Evolutionary conservation across 1,140 invertebrate species (phyloP).

Genomic region (Fopius arisanus): DNA sequence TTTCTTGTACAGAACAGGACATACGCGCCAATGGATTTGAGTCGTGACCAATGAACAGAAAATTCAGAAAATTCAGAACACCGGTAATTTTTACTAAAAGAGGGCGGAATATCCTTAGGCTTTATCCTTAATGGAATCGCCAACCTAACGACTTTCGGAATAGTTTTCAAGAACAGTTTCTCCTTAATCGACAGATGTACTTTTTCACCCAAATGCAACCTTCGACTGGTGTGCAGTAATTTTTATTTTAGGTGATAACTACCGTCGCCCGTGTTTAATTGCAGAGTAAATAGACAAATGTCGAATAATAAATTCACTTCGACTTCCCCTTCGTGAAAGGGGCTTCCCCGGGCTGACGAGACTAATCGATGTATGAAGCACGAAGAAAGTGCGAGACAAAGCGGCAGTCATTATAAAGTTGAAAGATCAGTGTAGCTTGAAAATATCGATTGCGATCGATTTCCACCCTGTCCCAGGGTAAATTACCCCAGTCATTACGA

Average conservation of each 20-base stretch:
- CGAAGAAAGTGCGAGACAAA: background rate
- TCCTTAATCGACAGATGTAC: no score
- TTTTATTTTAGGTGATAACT: slow-evolving; percentile 5
- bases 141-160: no score
- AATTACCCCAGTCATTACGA: slow-evolving; percentile 18
- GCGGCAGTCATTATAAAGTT: background rate
- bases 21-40: no score
- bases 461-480: background rate
- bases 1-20: no score
- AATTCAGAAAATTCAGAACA: no score
- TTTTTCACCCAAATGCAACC: no score
- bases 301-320: slow-evolving; percentile 20
- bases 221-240: no score
- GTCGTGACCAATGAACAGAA: no score
- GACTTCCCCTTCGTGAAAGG: slow-evolving; percentile 1
- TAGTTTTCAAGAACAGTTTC: no score
- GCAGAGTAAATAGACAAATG: slow-evolving; percentile 18
- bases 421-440: slow-evolving; percentile 6
- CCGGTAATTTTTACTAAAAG: no score
- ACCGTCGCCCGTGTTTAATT: background rate
- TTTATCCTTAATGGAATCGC: no score
- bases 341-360: background rate
- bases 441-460: slow-evolving; percentile 28
- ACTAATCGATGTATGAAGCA: slow-evolving; percentile 15
- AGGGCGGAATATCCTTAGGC: no score